Percentiles rank a stretch among this genome's conserved stretches.
Conservation (phyloP, 2,797 vertebrate species). For the Eulemur albifrons region DNA sequence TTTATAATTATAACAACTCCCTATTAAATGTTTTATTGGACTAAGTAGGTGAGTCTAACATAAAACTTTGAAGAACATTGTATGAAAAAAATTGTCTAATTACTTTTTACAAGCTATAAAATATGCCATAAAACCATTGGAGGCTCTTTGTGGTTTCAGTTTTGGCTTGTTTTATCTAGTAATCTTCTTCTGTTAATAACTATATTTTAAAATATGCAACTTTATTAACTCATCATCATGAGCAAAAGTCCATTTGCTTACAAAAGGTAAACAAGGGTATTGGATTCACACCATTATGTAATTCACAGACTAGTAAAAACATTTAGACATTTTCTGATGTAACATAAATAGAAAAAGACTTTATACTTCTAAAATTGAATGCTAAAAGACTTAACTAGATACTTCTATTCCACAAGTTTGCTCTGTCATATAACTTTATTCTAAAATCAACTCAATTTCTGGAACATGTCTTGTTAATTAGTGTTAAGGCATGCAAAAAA, state of each 20-base stretch:
- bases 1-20: not conserved
- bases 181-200: not conserved
- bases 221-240: not conserved
- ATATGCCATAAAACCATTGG: not conserved
- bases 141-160: not conserved
- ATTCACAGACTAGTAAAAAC: not conserved
- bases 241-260: not conserved
- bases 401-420: not conserved
- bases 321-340: not conserved
- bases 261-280: not conserved
- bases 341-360: not conserved
- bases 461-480: not conserved
- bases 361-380: not conserved
- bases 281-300: not conserved
- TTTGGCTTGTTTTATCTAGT: not conserved
- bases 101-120: conserved; percentile 16
- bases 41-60: not conserved
- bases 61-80: not conserved
- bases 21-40: not conserved
- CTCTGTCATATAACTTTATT: not conserved
- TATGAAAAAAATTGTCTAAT: not conserved
- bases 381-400: not conserved
- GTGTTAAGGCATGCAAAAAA: not conserved
- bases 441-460: not conserved
- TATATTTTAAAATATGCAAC: not conserved